Conservation (phyloP, 2,888 invertebrate genomes). For the Timandra comae region DNA sequence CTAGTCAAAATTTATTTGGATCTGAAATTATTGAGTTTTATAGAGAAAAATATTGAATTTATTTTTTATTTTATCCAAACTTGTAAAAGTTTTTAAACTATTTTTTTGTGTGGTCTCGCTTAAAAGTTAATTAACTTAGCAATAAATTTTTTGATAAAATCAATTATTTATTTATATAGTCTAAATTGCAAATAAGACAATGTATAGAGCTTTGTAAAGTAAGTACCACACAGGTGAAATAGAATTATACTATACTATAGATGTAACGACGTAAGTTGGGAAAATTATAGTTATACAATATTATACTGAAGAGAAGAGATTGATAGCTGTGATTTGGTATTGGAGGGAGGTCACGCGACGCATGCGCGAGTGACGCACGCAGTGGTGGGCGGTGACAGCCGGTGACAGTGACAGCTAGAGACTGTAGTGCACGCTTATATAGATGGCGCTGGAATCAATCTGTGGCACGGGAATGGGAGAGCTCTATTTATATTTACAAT, state of each 20-base stretch:
- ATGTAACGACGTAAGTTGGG: conserved; percentile 44
- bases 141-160: conserved; percentile 72
- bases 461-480: conserved; percentile 4
- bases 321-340: conserved; percentile 71
- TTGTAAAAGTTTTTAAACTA: conserved; percentile 40
- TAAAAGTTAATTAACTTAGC: conserved; percentile 54
- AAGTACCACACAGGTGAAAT: conserved; percentile 71
- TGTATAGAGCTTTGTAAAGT: conserved; percentile 76
- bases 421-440: conserved; percentile 10
- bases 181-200: conserved; percentile 70
- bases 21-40: conserved; percentile 41
- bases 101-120: conserved; percentile 57
- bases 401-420: background rate
- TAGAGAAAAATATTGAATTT: conserved; percentile 36
- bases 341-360: conserved; percentile 38
- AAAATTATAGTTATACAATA: conserved; percentile 41
- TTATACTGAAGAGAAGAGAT: conserved; percentile 60
- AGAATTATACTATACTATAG: conserved; percentile 58
- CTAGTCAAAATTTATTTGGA: conserved; percentile 71
- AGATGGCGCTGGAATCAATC: conserved; percentile 3
- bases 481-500: conserved; percentile 26
- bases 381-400: background rate
- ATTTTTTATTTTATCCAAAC: conserved; percentile 39
- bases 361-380: background rate
- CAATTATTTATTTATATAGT: conserved; percentile 70